Evolutionary conservation across 2,113 vertebrate genomes (phyloP).

Genomic region (Condylura cristata): DNA sequence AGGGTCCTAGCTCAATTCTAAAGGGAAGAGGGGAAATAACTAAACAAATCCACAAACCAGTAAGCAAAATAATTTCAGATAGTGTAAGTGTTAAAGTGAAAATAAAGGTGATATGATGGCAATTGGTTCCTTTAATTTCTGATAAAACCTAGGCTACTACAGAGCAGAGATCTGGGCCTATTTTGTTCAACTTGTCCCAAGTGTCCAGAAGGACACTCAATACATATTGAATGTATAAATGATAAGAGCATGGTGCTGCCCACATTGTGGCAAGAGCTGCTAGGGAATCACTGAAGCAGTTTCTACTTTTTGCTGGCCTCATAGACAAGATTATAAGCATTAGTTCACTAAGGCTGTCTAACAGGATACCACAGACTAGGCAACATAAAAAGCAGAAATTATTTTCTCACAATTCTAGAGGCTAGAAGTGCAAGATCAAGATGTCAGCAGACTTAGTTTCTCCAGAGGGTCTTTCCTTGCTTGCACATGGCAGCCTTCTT

Average conservation of each 20-base stretch:
- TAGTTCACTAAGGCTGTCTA: not conserved
- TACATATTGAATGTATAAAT: not conserved
- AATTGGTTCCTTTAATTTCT: not conserved
- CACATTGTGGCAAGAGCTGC: not conserved
- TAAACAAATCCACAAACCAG: not conserved
- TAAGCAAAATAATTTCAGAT: not conserved
- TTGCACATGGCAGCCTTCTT: not conserved
- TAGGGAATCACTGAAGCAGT: not conserved
- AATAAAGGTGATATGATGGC: not conserved
- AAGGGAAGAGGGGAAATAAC: not conserved
- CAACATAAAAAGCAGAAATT: not conserved
- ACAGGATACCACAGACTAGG: not conserved
- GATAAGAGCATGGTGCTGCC: not conserved
- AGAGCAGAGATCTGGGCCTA: not conserved
- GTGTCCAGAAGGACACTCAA: not conserved
- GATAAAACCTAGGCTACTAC: not conserved
- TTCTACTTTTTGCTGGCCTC: not conserved
- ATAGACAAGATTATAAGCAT: not conserved
- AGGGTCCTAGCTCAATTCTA: not conserved
- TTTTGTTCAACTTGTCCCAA: not conserved
- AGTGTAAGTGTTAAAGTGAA: not conserved
- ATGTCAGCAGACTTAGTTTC: not conserved
- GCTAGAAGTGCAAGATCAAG: not conserved
- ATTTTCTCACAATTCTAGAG: not conserved
- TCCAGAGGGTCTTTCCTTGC: not conserved